These are phyloP conservation scores for Calidris pugnax DNA, from an alignment of 2,113 vertebrate species.

Conservation along the genomic window DNA sequence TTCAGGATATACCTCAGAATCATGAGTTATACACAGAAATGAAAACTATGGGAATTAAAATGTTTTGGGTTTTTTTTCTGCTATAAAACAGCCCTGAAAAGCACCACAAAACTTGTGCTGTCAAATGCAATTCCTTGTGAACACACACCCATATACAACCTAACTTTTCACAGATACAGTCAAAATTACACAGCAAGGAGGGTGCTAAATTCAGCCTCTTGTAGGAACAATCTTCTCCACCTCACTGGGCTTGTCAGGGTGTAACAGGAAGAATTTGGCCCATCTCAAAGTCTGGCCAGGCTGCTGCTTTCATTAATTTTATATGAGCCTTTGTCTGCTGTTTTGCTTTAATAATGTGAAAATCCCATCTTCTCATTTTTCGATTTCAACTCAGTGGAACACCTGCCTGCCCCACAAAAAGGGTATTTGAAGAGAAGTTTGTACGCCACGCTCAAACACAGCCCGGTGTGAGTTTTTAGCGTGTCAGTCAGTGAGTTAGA, in stretches of 20 bases:
- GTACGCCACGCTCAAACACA: conserved; percentile 71
- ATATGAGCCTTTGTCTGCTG: neutral
- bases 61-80: neutral
- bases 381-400: conserved; percentile 39
- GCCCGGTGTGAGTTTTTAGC: conserved; percentile 83
- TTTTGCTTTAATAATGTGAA: conserved; percentile 42
- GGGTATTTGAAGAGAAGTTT: conserved; percentile 82
- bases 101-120: neutral
- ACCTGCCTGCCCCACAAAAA: conserved; percentile 54
- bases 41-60: neutral
- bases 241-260: neutral
- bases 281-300: neutral
- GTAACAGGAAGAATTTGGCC: conserved; percentile 16
- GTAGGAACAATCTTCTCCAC: neutral
- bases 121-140: neutral
- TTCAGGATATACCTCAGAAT: neutral
- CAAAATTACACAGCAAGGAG: neutral
- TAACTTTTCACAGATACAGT: neutral
- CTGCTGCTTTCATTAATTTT: conserved; percentile 12
- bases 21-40: neutral
- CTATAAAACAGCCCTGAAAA: neutral
- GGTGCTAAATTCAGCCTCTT: neutral
- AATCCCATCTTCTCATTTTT: neutral
- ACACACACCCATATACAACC: neutral
- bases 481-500: conserved; percentile 94